Conservation (phyloP, 1,140 invertebrate species). For the Physella acuta region DNA sequence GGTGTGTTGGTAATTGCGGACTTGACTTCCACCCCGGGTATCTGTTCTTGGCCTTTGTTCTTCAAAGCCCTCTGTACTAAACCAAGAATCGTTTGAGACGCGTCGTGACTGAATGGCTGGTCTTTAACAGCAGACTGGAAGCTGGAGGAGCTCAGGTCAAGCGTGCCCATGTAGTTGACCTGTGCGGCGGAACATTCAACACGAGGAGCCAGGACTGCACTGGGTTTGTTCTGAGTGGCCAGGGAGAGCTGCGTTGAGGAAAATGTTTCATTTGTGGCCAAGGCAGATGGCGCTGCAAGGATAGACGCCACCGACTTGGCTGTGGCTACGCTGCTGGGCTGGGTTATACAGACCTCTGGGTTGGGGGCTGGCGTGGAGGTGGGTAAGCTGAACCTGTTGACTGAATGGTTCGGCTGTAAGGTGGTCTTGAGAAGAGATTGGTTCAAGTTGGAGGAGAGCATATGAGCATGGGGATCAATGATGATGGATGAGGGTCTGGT, state of each 20-base stretch:
- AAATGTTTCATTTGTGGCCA: neutral
- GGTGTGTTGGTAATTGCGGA: slow-evolving; percentile 17
- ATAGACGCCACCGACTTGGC: too few species aligned
- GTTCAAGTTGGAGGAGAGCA: slow-evolving; percentile 8
- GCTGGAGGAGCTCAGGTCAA: slow-evolving; percentile 13
- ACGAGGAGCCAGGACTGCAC: neutral
- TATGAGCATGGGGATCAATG: slow-evolving; percentile 13
- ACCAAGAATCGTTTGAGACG: slow-evolving; percentile 16
- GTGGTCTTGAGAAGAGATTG: slow-evolving; percentile 1
- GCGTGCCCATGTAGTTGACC: slow-evolving; percentile 24
- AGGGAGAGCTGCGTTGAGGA: neutral
- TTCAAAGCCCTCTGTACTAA: slow-evolving; percentile 19
- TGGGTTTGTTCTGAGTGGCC: neutral
- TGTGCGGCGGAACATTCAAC: slow-evolving; percentile 8
- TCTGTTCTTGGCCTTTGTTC: neutral
- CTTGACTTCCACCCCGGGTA: slow-evolving; percentile 24
- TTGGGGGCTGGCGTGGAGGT: neutral
- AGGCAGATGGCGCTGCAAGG: neutral
- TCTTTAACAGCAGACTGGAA: slow-evolving; percentile 15
- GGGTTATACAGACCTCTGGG: neutral
- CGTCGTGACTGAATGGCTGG: neutral
- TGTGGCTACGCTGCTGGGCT: too few species aligned
- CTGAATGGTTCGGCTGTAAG: neutral
- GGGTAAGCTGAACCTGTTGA: neutral
- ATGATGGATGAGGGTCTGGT: neutral